Evolutionary conservation across 2,113 vertebrate species (phyloP), one percentile per base, ranked within the genome.

Genomic region (Ailurus styani): DNA sequence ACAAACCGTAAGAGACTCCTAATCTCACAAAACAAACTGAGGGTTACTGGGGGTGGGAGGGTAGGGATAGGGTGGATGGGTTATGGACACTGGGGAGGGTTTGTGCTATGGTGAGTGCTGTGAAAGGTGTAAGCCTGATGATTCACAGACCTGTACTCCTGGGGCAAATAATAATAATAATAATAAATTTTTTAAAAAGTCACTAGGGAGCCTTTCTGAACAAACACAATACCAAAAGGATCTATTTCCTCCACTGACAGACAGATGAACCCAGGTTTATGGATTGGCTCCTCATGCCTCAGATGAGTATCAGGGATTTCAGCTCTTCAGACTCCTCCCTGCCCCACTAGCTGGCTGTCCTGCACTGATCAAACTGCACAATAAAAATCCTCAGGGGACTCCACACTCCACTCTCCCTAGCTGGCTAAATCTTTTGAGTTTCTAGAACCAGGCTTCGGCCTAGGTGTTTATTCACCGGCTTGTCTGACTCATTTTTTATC

Each of bases 401-500:
- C 34, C 7, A 55, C 6, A 50, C 15, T 83, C 31, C 2, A 27
- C 72, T 64, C 57, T 66, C 17, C 2, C 21, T 15, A 60, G 55
- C 31, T 75, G 18, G 14, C n/a, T 95, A 55, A 95, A 45, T 45
- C 12, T 14, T 66, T 31, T 75, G 50, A 37, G 70, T 84, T 79
- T 96, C 68, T 52, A 20, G 13, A 96, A 66, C 20, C 1, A 25
- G 20, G 60, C 25, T 89, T 82, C 34, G 81, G 60, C 37, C 29
- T 18, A 64, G 42, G 31, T 87, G 34, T 66, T 47, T 93, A 70
- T 91, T 79, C 64, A 87, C 87, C 15, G 87, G 87, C 62, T 77
- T 93, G 57, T 87, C n/a, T 45, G 83, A 84, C 55, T 97, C 78
- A 79, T 83, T 91, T 96, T 96, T 96, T 75, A 95, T 95, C 83